Evolutionary conservation across 2,888 invertebrate species (phyloP), one percentile per base, ranked within the genome.

Genomic region (Caenorhabditis sp.): DNA sequence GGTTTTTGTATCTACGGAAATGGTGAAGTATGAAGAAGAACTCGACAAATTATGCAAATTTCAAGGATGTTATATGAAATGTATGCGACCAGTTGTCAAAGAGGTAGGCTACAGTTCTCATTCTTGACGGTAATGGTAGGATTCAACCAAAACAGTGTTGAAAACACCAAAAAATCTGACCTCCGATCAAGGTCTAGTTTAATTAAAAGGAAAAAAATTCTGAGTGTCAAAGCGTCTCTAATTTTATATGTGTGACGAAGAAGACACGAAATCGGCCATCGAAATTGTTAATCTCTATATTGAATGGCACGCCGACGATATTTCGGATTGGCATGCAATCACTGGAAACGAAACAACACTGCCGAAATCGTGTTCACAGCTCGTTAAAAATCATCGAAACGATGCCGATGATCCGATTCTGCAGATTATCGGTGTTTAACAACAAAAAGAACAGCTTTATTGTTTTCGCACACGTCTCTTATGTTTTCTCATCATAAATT

Each of bases 261-360:
- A 77, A 0, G 69, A 78, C 14, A 78, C 86, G 5, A 66, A 70
- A 26, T 66, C 69, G 1, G 76, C 84, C 12, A 62, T 81, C 17
- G 81, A 79, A 58, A 77, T 86, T 5, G 65, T 86, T 1, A 75
- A 78, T 37, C 62, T 81, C 1, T 81, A 83, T 62, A 79, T 86
- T 12, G 77, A 84, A 72, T 87, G 84, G 83, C 86, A 86, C 57
- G 85, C 86, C 3, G 73, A 70, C 49, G 83, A 83, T 55, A 76
- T 83, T 21, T 77, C 78, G 37, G 84, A 85, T 59, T 85, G 85
- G 85, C 85, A 85, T 67, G 61, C 84, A 23, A 66, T 82, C 36
- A 79, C 82, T 31, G 83, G 80, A 37, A 75, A 71, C 24, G 77
- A 75, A 17, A 64, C 69, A 21, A 62, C 71, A 19, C 62, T 78